These are phyloP conservation scores for Malachius bipustulatus DNA, from an alignment of 2,888 invertebrate species.

Conservation along the genomic window DNA sequence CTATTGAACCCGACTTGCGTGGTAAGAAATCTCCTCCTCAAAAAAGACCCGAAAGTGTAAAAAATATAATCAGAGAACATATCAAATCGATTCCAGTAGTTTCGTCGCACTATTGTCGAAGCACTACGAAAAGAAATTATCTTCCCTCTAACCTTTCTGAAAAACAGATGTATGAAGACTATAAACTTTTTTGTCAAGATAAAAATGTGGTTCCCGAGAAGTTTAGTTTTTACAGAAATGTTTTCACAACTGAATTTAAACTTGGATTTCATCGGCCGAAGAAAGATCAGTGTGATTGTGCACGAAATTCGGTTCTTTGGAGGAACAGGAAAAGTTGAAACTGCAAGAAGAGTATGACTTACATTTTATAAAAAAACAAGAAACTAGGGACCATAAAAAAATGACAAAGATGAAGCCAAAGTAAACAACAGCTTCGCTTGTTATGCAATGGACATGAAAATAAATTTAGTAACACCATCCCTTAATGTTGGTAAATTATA, in stretches of 20 bases:
- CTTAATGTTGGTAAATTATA: conserved; percentile 24
- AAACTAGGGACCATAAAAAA: no score
- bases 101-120: conserved; percentile 9
- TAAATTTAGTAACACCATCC: conserved; percentile 7
- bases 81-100: conserved; percentile 11
- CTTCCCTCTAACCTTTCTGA: conserved; percentile 9
- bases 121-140: conserved; percentile 6
- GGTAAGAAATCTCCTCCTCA: conserved; percentile 9
- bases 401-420: conserved; percentile 4
- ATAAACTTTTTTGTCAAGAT: conserved; percentile 8
- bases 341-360: conserved; percentile 5
- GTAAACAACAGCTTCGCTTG: not conserved
- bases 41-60: conserved; percentile 6
- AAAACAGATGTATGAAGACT: conserved; percentile 11
- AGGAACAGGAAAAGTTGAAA: not conserved
- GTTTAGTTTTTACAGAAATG: conserved; percentile 11
- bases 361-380: conserved; percentile 9
- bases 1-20: conserved; percentile 6
- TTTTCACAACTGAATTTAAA: conserved; percentile 11
- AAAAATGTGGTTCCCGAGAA: conserved; percentile 8
- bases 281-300: conserved; percentile 10
- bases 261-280: conserved; percentile 12
- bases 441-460: conserved; percentile 10
- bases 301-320: conserved; percentile 9
- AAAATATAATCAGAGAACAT: conserved; percentile 9